Evolutionary conservation across 2,797 vertebrate genomes (phyloP).

Genomic region (Emydoidea blandingii): DNA sequence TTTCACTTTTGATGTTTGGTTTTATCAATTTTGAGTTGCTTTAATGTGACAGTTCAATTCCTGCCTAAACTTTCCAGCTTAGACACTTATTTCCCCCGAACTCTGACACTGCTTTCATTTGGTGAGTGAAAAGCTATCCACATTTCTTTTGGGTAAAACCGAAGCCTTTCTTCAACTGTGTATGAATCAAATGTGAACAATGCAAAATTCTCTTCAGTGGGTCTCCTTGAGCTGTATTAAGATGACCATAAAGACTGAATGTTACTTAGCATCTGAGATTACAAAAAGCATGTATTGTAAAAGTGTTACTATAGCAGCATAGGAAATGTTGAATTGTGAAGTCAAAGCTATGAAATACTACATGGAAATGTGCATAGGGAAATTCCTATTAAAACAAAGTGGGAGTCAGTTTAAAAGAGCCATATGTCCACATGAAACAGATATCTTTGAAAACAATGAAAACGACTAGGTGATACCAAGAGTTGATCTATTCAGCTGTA

Average conservation of each 20-base stretch:
- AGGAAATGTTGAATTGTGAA: neutral
- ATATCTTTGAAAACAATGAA: neutral
- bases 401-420: neutral
- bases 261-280: neutral
- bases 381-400: neutral
- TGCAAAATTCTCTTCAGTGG: neutral
- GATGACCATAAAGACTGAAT: neutral
- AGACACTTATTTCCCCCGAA: neutral
- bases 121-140: slow-evolving; percentile 26
- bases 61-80: neutral
- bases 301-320: neutral
- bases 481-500: neutral
- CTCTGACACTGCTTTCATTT: neutral
- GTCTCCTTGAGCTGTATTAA: neutral
- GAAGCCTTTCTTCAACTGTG: neutral
- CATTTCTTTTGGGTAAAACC: neutral
- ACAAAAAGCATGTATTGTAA: neutral
- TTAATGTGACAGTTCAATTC: neutral
- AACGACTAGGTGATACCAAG: neutral
- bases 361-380: neutral
- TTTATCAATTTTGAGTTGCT: slow-evolving; percentile 10
- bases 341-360: neutral
- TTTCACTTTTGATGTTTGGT: neutral
- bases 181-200: neutral
- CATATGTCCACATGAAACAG: neutral